Evolutionary conservation across 2,888 invertebrate species (phyloP).

Genomic region (Dryobotodes eremita): DNA sequence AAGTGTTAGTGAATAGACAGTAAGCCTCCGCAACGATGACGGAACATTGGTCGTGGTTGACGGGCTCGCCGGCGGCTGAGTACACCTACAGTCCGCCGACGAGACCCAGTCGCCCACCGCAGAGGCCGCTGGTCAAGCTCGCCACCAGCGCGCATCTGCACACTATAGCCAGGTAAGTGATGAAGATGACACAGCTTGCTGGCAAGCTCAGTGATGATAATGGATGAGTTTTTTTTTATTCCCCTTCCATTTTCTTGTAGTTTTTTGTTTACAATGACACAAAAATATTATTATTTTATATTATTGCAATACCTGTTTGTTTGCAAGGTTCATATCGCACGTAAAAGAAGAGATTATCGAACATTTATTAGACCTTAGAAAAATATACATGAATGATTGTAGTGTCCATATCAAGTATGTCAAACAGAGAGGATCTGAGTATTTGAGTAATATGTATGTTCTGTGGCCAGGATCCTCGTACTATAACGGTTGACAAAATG

Average conservation of each 20-base stretch:
- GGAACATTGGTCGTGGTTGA: constrained; percentile 89
- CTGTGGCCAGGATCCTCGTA: not conserved
- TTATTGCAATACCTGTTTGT: not conserved
- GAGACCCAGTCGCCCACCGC: constrained; percentile 84
- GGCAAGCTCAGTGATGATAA: not conserved
- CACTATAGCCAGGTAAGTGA: constrained; percentile 85
- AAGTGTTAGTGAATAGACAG: constrained; percentile 40
- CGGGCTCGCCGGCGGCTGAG: constrained; percentile 82
- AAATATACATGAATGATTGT: not conserved
- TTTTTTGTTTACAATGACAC: no score
- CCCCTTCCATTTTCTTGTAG: not conserved
- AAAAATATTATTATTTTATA: not conserved
- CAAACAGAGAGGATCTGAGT: not conserved
- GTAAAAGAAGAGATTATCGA: not conserved
- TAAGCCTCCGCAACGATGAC: constrained; percentile 74
- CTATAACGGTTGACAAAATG: not conserved
- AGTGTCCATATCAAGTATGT: not conserved
- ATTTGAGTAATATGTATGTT: not conserved
- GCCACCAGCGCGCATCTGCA: constrained; percentile 87
- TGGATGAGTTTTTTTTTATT: not conserved
- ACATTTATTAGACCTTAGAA: not conserved
- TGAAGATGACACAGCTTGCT: constrained; percentile 18
- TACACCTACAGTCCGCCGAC: constrained; percentile 89
- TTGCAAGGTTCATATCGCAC: not conserved
- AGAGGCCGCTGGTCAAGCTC: constrained; percentile 86